Percentiles rank a stretch among this genome's conserved stretches.
phyloP scores from a whole-genome alignment of 2,797 vertebrate species.

The Gila robusta region DNA sequence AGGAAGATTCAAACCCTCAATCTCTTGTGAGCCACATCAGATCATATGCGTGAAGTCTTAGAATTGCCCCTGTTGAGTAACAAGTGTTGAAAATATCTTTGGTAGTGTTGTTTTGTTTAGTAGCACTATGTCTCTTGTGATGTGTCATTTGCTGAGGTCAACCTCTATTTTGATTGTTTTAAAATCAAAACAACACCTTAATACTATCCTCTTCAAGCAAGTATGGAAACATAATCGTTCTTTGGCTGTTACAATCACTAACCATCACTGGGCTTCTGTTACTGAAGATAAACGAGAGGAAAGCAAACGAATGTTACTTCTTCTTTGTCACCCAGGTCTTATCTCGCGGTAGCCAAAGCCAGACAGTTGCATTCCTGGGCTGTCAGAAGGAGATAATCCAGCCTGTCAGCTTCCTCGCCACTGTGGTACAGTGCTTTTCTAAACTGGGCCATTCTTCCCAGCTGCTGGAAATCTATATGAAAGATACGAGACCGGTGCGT shows the following conservation, averaged over 20 bases:
- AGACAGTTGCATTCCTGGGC: slow-evolving; percentile 41
- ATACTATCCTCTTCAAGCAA: background rate
- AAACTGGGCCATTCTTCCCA: slow-evolving; percentile 31
- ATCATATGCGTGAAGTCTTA: background rate
- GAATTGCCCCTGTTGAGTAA: background rate
- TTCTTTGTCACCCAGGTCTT: slow-evolving; percentile 44
- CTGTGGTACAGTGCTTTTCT: slow-evolving; percentile 15
- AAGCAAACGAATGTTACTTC: slow-evolving; percentile 22
- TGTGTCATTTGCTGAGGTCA: background rate
- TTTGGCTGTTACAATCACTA: slow-evolving; percentile 14
- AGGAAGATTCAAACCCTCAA: background rate
- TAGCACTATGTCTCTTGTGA: background rate
- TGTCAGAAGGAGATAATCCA: slow-evolving; percentile 58
- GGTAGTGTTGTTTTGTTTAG: background rate
- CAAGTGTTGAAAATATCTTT: background rate
- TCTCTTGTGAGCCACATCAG: background rate
- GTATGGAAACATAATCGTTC: background rate
- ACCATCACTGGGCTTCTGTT: slow-evolving; percentile 13
- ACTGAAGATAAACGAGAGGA: slow-evolving; percentile 27
- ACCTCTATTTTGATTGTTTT: background rate
- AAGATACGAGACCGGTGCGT: too few relatives aligned
- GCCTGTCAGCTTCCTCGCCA: slow-evolving; percentile 28
- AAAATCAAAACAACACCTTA: background rate
- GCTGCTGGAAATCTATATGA: background rate
- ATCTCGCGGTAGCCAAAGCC: slow-evolving; percentile 50